A percentile compares a stretch with the other conserved stretches of the same genome.
phyloP scores from a whole-genome alignment of 2,888 invertebrate genomes.

The Amphiduros pacificus region DNA sequence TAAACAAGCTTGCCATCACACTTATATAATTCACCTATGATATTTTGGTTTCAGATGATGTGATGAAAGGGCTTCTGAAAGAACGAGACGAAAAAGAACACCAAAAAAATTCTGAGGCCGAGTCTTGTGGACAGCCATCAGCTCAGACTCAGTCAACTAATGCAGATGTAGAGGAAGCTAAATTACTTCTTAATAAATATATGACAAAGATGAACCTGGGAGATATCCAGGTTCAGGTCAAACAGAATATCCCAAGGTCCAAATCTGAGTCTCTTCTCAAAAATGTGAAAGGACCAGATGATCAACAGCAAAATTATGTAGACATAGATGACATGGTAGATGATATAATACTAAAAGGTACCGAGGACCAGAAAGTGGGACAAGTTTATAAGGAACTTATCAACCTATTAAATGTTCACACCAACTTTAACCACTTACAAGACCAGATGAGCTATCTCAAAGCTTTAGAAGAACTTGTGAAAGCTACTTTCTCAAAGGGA shows the following conservation, averaged over 20 bases:
- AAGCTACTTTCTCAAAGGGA: constrained; percentile 10
- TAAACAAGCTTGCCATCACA: too few species aligned
- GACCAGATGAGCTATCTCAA: constrained; percentile 7
- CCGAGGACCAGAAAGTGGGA: constrained; percentile 1
- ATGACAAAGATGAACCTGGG: constrained; percentile 11
- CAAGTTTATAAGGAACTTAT: constrained; percentile 10
- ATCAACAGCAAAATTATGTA: constrained; percentile 3
- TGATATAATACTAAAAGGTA: neutral
- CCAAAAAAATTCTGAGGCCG: too few species aligned
- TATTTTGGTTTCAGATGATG: too few species aligned
- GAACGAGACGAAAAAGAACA: too few species aligned
- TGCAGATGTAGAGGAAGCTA: too few species aligned
- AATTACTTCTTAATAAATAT: neutral
- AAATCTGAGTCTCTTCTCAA: constrained; percentile 9
- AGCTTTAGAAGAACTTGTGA: constrained; percentile 6
- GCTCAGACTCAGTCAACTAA: too few species aligned
- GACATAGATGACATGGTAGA: constrained; percentile 6
- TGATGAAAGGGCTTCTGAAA: too few species aligned
- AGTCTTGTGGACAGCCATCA: neutral
- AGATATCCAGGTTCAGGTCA: constrained; percentile 5
- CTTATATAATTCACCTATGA: too few species aligned
- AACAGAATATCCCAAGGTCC: neutral
- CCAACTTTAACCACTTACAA: constrained; percentile 3
- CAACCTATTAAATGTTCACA: constrained; percentile 5
- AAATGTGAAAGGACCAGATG: constrained; percentile 12